Evolutionary conservation across 2,797 vertebrate species (phyloP).

Genomic region (Cryptoblepharus egeriae): DNA sequence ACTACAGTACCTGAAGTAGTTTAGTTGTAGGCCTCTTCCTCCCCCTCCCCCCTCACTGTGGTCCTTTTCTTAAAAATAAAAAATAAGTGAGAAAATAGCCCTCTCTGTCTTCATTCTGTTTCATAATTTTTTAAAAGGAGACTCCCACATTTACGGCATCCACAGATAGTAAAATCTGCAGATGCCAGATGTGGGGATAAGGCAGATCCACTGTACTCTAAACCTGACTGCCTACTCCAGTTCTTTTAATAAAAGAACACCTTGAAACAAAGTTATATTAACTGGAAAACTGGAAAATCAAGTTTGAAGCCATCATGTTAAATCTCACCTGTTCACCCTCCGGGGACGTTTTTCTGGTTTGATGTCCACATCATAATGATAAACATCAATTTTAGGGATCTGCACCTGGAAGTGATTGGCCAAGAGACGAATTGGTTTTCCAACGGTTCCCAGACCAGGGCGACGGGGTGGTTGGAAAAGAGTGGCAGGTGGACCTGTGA

Average conservation of each 20-base stretch:
- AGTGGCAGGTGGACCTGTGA: constrained; percentile 85
- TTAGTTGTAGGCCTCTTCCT: too few relatives aligned
- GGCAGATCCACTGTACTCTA: not conserved
- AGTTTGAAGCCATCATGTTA: not conserved
- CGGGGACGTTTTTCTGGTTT: constrained; percentile 98
- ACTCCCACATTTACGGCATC: too few relatives aligned
- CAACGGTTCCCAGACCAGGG: constrained; percentile 96
- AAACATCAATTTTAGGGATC: constrained; percentile 99
- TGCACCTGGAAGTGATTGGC: constrained; percentile 99
- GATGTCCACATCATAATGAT: constrained; percentile 99
- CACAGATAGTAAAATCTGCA: too few relatives aligned
- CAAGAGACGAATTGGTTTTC: constrained; percentile 97
- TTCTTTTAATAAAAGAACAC: not conserved
- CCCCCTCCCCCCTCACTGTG: too few relatives aligned
- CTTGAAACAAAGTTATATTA: not conserved
- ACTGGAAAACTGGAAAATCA: not conserved
- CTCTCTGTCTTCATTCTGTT: too few relatives aligned
- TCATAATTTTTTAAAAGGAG: too few relatives aligned
- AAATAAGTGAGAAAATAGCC: too few relatives aligned
- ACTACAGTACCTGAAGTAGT: too few relatives aligned
- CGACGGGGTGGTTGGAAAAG: constrained; percentile 97
- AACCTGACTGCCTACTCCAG: not conserved
- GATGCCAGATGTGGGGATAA: too few relatives aligned
- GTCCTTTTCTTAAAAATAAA: too few relatives aligned
- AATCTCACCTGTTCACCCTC: constrained; percentile 93